A percentile compares a stretch with the other conserved stretches of the same genome.
These are phyloP conservation scores for Albula goreensis DNA, from an alignment of 2,113 vertebrate genomes.

Conservation along the genomic window DNA sequence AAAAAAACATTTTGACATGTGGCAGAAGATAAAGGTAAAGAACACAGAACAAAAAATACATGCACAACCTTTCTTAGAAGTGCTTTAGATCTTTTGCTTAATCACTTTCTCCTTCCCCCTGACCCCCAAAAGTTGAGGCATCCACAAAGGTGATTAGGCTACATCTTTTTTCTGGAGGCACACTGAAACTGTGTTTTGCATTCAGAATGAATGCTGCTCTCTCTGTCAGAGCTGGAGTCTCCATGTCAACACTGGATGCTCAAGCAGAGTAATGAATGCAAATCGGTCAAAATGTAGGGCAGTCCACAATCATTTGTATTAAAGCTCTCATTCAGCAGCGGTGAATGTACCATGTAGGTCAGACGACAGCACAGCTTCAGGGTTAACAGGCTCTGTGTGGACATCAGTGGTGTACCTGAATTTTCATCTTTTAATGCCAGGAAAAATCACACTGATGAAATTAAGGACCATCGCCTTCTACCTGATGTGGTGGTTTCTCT, in stretches of 20 bases:
- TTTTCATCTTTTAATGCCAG: neutral
- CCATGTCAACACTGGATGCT: conserved; percentile 4
- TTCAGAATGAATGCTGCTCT: conserved; percentile 1
- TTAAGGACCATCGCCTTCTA: neutral
- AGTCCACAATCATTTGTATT: conserved; percentile 11
- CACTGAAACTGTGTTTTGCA: conserved; percentile 1
- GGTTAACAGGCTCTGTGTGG: neutral
- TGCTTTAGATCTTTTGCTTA: neutral
- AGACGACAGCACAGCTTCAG: neutral
- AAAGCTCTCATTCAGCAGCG: neutral
- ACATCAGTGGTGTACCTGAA: neutral
- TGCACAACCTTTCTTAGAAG: conserved; percentile 13
- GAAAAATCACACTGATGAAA: neutral
- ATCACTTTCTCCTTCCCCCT: neutral
- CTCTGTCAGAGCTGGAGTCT: neutral
- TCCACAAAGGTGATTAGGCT: neutral
- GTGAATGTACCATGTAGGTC: neutral
- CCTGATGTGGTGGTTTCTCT: neutral
- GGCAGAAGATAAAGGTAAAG: conserved; percentile 4
- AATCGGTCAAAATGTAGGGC: conserved; percentile 14
- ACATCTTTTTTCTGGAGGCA: conserved; percentile 9
- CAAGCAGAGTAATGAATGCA: neutral
- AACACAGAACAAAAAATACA: neutral
- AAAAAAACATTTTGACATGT: neutral
- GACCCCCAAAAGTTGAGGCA: neutral